Conservation (phyloP, 1,140 invertebrate species). For the Dendrolimus punctatus region DNA sequence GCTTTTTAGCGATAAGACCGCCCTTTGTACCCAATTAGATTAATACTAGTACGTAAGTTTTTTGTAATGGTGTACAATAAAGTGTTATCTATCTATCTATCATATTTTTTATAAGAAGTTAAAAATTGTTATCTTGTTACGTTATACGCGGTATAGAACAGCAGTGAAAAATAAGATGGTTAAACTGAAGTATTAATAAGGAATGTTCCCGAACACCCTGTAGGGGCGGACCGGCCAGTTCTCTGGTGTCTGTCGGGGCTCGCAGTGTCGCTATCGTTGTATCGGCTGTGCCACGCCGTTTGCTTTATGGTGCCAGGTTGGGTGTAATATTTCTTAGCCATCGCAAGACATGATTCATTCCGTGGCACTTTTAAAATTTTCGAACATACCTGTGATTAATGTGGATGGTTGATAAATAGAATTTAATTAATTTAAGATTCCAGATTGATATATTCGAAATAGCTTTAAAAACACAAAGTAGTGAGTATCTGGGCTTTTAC, state of each 20-base stretch:
- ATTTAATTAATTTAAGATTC: not conserved
- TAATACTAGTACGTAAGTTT: too few relatives aligned
- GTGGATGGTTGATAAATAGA: slow-evolving; percentile 41
- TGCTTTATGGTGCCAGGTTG: slow-evolving; percentile 69
- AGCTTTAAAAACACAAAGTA: too few relatives aligned
- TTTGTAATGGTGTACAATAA: too few relatives aligned
- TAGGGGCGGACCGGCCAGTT: slow-evolving; percentile 49
- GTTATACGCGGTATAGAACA: too few relatives aligned
- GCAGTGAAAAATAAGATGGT: too few relatives aligned
- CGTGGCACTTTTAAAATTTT: slow-evolving; percentile 60
- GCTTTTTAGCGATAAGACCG: too few relatives aligned
- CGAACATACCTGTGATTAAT: slow-evolving; percentile 62
- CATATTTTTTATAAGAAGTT: too few relatives aligned
- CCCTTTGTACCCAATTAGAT: too few relatives aligned
- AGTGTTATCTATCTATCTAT: too few relatives aligned
- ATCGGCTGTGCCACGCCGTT: slow-evolving; percentile 65
- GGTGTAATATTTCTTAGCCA: slow-evolving; percentile 69
- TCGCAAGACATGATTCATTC: slow-evolving; percentile 69
- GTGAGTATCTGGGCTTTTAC: too few relatives aligned
- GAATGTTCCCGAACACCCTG: slow-evolving; percentile 33
- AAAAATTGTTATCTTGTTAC: too few relatives aligned
- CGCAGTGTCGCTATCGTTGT: slow-evolving; percentile 67
- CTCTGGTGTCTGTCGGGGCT: slow-evolving; percentile 58
- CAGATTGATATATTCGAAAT: not conserved
- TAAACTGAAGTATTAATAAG: not conserved